Base-by-base conservation (phyloP, 2,888 invertebrate genomes). In the Apoderus coryli region DNA sequence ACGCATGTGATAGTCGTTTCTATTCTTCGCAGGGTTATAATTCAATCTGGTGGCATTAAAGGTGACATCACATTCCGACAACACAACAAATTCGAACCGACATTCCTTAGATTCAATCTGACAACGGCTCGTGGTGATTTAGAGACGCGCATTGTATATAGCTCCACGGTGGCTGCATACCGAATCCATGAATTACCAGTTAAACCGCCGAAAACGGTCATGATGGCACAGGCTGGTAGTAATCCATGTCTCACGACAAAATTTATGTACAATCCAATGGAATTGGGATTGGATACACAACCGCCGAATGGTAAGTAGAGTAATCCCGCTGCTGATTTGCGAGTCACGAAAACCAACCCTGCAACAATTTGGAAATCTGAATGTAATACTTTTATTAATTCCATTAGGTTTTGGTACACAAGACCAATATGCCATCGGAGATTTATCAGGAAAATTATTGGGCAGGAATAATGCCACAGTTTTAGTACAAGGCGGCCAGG, bases 371-470 rank as follows among this genome's bases (percentile, higher is more conserved):
- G n/a, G n/a, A n/a, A n/a, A n/a, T n/a, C n/a, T n/a, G n/a, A n/a
- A n/a, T n/a, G 7, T 10, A 24, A 9, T 24, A 7, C 23, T 28
- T 22, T 7, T 10, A 16, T 26, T 29, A 27, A 33, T 32, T 35
- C 44, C 49, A 5, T 46, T 13, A 75, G 74, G 76, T 11, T 67
- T 72, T 44, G 85, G 81, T 16, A 82, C 85, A 0, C 85, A 85
- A 53, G 89, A 93, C 55, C 81, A 84, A 54, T 93, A 90, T 49
- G 76, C 86, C 2, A 63, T 89, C 3, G 93, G 93, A 0, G 90
- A 92, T 52, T 59, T 93, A 7, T 77, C 84, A 31, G 89, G 89
- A 11, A 92, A 92, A 57, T 69, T 78, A 39, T 74, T 79, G 42
- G 72, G 69, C 9, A 65, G 78, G 33, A 79, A 79, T 19, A 72